These are phyloP conservation scores for Zaprionus tsacasi DNA, from an alignment of 1,140 invertebrate species.

Conservation along the genomic window DNA sequence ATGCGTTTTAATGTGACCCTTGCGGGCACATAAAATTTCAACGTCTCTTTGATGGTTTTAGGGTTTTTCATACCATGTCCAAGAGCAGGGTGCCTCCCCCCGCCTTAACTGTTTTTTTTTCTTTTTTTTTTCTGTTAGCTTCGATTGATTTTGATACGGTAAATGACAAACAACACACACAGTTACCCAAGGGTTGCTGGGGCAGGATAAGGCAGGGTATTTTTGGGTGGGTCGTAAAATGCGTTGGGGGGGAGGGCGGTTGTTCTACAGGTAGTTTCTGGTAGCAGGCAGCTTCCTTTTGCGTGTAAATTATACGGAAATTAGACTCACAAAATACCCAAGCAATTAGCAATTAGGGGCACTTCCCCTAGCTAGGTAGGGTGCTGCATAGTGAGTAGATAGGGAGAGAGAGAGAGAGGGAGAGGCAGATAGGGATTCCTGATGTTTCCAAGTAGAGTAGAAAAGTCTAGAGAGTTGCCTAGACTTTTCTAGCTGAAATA, in stretches of 20 bases:
- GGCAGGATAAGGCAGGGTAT: background rate
- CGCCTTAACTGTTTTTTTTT: background rate
- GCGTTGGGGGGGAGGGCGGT: no score
- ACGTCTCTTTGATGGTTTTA: conserved; percentile 51
- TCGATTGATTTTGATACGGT: conserved; percentile 70
- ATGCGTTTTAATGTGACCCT: conserved; percentile 83
- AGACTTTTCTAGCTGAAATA: no score
- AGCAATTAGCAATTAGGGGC: conserved; percentile 30
- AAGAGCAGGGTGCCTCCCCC: background rate
- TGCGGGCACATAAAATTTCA: conserved; percentile 77
- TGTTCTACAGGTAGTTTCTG: conserved; percentile 46
- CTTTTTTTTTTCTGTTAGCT: conserved; percentile 25
- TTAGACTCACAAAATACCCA: conserved; percentile 30
- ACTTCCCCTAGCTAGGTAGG: background rate
- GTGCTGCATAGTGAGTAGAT: background rate
- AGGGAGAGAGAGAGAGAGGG: no score
- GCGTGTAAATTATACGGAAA: background rate
- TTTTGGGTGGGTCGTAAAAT: conserved; percentile 52
- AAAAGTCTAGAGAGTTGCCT: no score
- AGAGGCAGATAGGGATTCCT: no score
- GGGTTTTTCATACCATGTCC: conserved; percentile 24
- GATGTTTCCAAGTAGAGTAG: no score
- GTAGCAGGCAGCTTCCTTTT: background rate
- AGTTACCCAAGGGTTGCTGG: background rate
- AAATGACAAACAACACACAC: conserved; percentile 57